Percentiles rank a stretch among this genome's conserved stretches.
Evolutionary conservation across 2,113 vertebrate species (phyloP).

Genomic region (Taxidea taxus): DNA sequence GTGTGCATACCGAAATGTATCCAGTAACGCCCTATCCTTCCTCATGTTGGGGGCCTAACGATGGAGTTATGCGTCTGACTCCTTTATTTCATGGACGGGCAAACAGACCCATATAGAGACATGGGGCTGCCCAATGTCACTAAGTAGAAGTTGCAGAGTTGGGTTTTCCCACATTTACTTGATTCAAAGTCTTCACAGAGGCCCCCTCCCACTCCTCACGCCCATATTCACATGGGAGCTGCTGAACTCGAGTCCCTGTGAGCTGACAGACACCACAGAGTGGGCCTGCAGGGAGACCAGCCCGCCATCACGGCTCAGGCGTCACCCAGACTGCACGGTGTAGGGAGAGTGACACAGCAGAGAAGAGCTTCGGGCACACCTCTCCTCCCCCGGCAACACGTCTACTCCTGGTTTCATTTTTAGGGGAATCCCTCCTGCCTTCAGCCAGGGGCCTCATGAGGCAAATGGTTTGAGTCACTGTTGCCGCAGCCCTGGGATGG

Average conservation of each 20-base stretch:
- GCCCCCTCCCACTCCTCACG: not conserved
- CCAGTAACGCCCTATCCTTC: not conserved
- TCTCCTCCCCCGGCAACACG: not conserved
- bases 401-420: not conserved
- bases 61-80: not conserved
- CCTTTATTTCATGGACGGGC: not conserved
- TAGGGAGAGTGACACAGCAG: fast-evolving
- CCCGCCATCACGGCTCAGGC: fast-evolving
- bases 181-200: not conserved
- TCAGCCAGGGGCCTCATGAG: not conserved
- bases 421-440: not conserved
- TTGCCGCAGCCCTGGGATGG: not conserved
- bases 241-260: not conserved
- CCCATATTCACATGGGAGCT: not conserved
- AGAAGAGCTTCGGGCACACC: not conserved
- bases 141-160: not conserved
- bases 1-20: not conserved
- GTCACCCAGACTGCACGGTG: fast-evolving
- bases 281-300: not conserved
- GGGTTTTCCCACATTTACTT: not conserved
- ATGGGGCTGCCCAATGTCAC: not conserved
- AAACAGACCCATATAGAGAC: not conserved
- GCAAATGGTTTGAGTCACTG: not conserved
- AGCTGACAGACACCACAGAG: not conserved
- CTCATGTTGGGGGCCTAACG: no score